Evolutionary conservation across 1,140 invertebrate genomes (phyloP).

Genomic region (Saccostrea echinata): DNA sequence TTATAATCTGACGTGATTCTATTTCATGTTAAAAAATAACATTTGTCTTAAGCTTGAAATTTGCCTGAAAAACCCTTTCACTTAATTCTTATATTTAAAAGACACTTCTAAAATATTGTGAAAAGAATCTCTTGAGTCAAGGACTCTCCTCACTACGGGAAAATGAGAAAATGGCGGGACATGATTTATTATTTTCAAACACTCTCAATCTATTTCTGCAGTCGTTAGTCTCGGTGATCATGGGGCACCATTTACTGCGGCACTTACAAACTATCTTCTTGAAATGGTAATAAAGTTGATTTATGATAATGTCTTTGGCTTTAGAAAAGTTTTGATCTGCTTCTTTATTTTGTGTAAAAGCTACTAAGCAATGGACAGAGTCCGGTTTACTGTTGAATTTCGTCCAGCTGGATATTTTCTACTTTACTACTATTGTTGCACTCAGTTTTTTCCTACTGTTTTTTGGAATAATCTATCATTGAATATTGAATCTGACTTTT

Average conservation of each 20-base stretch:
- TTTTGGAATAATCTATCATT: neutral
- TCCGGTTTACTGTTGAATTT: neutral
- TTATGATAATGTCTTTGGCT: conserved; percentile 23
- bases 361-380: neutral
- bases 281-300: conserved; percentile 33
- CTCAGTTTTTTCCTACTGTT: neutral
- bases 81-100: neutral
- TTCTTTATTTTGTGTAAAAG: neutral
- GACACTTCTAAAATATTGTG: neutral
- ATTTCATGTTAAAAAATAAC: no score
- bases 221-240: neutral
- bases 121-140: neutral
- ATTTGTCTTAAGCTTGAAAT: no score
- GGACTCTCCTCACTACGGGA: neutral
- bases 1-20: no score
- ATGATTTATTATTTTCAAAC: conserved; percentile 13
- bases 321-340: neutral
- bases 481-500: neutral
- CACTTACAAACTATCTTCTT: conserved; percentile 12
- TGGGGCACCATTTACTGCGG: conserved; percentile 5
- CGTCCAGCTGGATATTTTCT: neutral
- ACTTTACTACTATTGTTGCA: neutral
- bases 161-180: neutral
- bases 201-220: conserved; percentile 24
- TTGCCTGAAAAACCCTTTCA: no score